Base-by-base conservation (phyloP, 2,113 vertebrate genomes). In the Arenaria interpres region DNA sequence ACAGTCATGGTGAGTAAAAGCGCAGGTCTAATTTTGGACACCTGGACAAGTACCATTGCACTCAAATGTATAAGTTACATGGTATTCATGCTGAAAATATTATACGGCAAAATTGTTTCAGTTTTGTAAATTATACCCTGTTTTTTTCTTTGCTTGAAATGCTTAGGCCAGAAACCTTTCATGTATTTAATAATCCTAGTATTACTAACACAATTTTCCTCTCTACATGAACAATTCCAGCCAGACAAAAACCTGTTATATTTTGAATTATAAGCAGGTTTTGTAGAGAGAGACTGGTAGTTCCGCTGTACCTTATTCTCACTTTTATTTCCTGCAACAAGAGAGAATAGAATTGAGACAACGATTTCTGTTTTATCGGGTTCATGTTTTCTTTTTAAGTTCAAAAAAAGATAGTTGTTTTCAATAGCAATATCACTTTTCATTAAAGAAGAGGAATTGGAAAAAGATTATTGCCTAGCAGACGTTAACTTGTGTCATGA, bases 171-270 rank as follows among this genome's bases (percentile, higher is more conserved):
- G 74, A 87, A 93, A 33, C 5, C 43, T 72, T 94, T 81, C 30
- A 79, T 53, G 39, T n/a, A 82, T 92, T 93, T 93, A 89, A 94
- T 93, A 69, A 93, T 77, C 10, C 12, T 64, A 33, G 53, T 87
- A 64, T 72, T 82, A 16, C 62, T 60, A 41, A 73, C 14, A 64
- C 7, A 69, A 27, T 93, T 94, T 93, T 93, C 41, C 18, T 91
- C 62, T 85, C 63, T 57, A 73, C 12, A 25, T 60, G 62, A 91
- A 51, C 33, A 76, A 76, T 73, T 78, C 8, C 19, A 60, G 23
- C 21, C 33, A 66, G 39, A 66, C 15, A 91, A 88, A 82, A 32
- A 3, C 15, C 13, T 68, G 19, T 67, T 88, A 73, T 45, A 76
- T 57, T 46, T 37, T 73, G 39, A 89, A 89, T 54, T 79, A 82